Base-by-base conservation (phyloP, 2,113 vertebrate species). In the Casuarius casuarius region DNA sequence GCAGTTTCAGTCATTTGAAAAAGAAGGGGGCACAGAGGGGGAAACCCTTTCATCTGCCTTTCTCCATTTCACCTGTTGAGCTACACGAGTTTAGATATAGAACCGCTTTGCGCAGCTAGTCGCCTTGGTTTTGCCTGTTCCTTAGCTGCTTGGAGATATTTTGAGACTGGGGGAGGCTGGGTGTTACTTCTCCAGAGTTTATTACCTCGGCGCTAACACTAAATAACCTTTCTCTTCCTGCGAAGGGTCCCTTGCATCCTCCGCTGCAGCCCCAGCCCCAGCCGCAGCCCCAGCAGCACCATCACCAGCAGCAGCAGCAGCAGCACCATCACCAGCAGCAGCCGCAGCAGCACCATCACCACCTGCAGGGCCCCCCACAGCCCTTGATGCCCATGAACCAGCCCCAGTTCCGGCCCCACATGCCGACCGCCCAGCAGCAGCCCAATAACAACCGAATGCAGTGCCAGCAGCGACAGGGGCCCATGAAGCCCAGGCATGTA, bases 371-470 rank as follows among this genome's bases (percentile, higher is more conserved):
- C 10, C 98, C 97, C 5, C 97, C 97, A 7, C 98, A 97, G 54
- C 97, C 98, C 81, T 98, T 99, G 96, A 98, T 99, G 98, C 98
- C 99, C 73, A 98, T 99, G 87, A 97, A 98, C 49, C 99, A 99
- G 89, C 98, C 98, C 23, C 98, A 97, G 94, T 99, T 99, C 98
- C 98, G 99, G 95, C 99, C 98, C 63, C 99, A 99, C 28, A 97
- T 98, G 82, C 98, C 97, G 95, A 76, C 95, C 31, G 61, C 97
- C 0, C 98, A 98, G 84, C 98, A 97, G 5, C 98, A 98, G 54
- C 96, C 97, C 31, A 98, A 97, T 95, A 98, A 79, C 73, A 97
- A 96, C 52, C 98, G 99, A 87, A 98, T 98, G 97, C 98, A 98
- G 96, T 98, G 98, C 91, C 98, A 98, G 62, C 99, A 98, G 23